These are phyloP conservation scores for Platyscapa corneri DNA, from an alignment of 1,140 invertebrate species.

Conservation along the genomic window DNA sequence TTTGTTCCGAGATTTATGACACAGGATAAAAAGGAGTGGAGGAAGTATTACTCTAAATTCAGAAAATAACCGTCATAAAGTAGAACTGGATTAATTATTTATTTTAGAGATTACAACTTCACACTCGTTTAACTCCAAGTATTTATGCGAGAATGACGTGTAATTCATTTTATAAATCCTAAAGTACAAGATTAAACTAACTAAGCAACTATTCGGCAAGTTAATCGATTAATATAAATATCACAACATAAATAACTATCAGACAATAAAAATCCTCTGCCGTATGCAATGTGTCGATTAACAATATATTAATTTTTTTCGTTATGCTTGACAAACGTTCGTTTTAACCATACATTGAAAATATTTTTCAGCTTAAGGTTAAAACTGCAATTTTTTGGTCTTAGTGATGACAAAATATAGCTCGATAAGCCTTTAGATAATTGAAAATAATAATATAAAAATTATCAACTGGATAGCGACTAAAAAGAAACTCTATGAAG, in stretches of 20 bases:
- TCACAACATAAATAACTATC: too few relatives aligned
- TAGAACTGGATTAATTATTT: not conserved
- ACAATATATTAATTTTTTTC: too few relatives aligned
- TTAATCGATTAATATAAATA: too few relatives aligned
- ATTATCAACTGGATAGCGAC: not conserved
- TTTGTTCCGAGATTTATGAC: too few relatives aligned
- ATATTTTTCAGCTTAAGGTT: too few relatives aligned
- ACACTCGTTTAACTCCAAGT: not conserved
- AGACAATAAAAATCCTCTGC: too few relatives aligned
- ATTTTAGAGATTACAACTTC: not conserved
- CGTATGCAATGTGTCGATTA: too few relatives aligned
- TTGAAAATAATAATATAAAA: not conserved
- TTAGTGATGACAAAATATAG: too few relatives aligned
- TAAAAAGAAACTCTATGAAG: conserved; percentile 20
- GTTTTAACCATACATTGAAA: too few relatives aligned
- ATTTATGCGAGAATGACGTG: not conserved
- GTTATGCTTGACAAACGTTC: too few relatives aligned
- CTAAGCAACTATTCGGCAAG: too few relatives aligned
- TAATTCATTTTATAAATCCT: not conserved
- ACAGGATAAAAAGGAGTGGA: not conserved
- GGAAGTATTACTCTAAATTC: not conserved
- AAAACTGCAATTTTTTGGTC: too few relatives aligned
- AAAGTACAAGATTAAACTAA: not conserved
- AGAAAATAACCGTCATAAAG: not conserved
- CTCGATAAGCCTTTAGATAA: not conserved